Base-by-base conservation (phyloP, 2,113 vertebrate species). In the Campylomormyrus tamandua region DNA sequence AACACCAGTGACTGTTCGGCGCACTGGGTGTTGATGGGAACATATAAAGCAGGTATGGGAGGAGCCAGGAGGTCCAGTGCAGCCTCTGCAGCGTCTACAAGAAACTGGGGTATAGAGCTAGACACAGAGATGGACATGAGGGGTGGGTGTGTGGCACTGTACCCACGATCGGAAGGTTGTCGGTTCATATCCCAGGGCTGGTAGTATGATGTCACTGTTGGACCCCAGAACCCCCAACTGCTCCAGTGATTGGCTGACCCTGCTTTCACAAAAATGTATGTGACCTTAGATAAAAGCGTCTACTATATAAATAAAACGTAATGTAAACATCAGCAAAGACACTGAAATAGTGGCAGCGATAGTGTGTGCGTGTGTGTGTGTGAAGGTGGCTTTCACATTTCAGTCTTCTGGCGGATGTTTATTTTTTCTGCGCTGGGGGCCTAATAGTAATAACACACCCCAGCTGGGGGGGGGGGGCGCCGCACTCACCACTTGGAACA, bases 401-500 rank as follows among this genome's bases (percentile, higher is more conserved):
- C 92, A 91, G 46, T 90, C 83, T 83, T 48, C 48, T 87, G 90
- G 90, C 88, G 62, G 24, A 80, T 91, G 88, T 83, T 85, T 91
- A 90, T 56, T 52, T 62, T 93, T 21, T 46, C 87, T 19, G 24
- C 7, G 83, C 35, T 58, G 45, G 70, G 62, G 15, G 31, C 24
- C 49, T 87, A 91, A 96, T 93, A 92, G 91, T 89, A 93, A 93
- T 91, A 95, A 89, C 95, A 95, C 92, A 89, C 88, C 70, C 66
- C 84, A 48, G 89, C 91, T 86, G 83, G 80, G 6, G 45, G 35
- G 89, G 1, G 35, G 89, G 1, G 49, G 83, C 85, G 83, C 35
- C 2, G 89, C 86, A 97, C 98, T 98, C 95, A 99, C 98, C 97
- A 98, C 97, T 62, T 97, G 96, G 93, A 98, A 98, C 93, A 97